Conservation (phyloP, 2,888 invertebrate species). For the Philereme transversata region DNA sequence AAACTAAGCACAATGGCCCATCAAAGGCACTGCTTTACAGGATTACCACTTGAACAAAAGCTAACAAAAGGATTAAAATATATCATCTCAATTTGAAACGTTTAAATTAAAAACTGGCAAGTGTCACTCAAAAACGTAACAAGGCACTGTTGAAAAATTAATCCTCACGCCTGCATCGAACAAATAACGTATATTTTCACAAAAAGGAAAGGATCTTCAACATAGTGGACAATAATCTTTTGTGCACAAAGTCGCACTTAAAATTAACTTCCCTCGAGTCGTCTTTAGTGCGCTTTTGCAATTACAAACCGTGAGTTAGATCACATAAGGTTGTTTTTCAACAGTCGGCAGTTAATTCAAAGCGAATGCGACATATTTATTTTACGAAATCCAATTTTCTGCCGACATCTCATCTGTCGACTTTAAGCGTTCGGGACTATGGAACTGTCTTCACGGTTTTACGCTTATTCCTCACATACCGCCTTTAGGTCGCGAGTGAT, state of each 20-base stretch:
- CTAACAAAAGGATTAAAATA: conserved; percentile 60
- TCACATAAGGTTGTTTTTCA: conserved; percentile 44
- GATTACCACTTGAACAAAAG: conserved; percentile 58
- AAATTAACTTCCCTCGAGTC: conserved; percentile 74
- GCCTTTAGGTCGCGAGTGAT: conserved; percentile 54
- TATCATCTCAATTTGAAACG: conserved; percentile 58
- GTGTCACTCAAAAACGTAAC: conserved; percentile 72
- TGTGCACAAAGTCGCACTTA: conserved; percentile 73
- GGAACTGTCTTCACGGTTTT: conserved; percentile 75
- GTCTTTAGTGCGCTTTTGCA: conserved; percentile 26
- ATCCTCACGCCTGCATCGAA: conserved; percentile 57
- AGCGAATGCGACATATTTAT: conserved; percentile 81
- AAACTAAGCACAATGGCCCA: conserved; percentile 49
- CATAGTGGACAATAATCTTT: conserved; percentile 73
- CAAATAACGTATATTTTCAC: conserved; percentile 59
- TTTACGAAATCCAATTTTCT: conserved; percentile 84
- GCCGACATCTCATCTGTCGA: conserved; percentile 83
- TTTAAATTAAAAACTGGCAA: conserved; percentile 62
- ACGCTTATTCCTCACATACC: conserved; percentile 69
- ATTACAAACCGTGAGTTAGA: conserved; percentile 45
- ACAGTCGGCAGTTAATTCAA: conserved; percentile 53
- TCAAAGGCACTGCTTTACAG: conserved; percentile 58
- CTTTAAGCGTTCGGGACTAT: conserved; percentile 78
- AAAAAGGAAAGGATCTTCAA: conserved; percentile 58
- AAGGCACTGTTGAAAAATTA: conserved; percentile 64